Conservation (phyloP, 1,140 invertebrate genomes). For the Monochamus saltuarius region DNA sequence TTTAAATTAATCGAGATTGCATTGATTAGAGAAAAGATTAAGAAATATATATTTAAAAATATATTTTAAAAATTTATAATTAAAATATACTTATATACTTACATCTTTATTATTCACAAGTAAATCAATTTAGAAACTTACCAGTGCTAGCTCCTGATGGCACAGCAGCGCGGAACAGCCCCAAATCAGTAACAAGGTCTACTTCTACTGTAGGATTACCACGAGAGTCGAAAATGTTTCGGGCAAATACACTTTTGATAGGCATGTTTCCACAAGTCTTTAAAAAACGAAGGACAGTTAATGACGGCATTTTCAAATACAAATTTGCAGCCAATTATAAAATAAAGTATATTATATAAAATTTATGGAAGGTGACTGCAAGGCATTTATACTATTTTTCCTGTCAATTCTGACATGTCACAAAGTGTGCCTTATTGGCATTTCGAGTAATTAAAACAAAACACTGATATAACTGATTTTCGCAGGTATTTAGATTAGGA, state of each 20-base stretch:
- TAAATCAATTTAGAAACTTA: constrained; percentile 18
- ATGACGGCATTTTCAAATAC: constrained; percentile 1
- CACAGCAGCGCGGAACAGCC: constrained; percentile 95
- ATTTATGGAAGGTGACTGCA: neutral
- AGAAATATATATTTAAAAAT: too few species aligned
- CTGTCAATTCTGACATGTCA: neutral
- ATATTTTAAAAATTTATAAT: too few species aligned
- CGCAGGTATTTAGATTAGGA: neutral
- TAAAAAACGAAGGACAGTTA: constrained; percentile 8
- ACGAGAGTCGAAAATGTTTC: constrained; percentile 97
- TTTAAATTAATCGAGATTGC: too few species aligned
- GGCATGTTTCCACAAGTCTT: constrained; percentile 5
- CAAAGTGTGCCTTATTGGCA: neutral
- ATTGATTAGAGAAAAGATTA: too few species aligned
- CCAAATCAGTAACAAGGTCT: constrained; percentile 79
- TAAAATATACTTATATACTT: too few species aligned
- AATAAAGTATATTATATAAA: neutral
- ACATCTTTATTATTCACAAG: too few species aligned
- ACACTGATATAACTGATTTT: neutral
- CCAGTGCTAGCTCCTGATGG: constrained; percentile 97
- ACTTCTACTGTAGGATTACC: constrained; percentile 99
- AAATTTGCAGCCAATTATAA: neutral
- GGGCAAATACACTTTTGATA: constrained; percentile 82
- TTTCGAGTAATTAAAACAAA: neutral
- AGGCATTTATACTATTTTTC: neutral